Evolutionary conservation across 2,888 invertebrate genomes (phyloP).

Genomic region (Trachelus stipa): DNA sequence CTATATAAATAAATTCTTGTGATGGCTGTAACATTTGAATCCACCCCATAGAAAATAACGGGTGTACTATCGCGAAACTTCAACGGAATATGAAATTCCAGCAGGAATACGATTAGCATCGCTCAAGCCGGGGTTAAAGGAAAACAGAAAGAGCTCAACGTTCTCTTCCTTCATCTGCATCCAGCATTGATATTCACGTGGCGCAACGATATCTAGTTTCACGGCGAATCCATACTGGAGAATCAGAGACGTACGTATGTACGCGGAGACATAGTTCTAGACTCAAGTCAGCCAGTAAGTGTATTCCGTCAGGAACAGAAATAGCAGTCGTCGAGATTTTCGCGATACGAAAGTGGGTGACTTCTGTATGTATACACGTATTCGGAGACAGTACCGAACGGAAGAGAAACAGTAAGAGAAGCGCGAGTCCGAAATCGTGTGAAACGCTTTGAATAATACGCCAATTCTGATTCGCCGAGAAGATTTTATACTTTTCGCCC

Average conservation of each 20-base stretch:
- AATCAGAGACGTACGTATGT: neutral
- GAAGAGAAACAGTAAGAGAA: slow-evolving; percentile 18
- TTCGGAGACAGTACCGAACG: slow-evolving; percentile 3
- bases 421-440: slow-evolving; percentile 47
- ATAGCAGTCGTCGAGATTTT: neutral
- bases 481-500: slow-evolving; percentile 56
- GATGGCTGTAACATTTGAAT: neutral
- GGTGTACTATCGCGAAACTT: neutral
- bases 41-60: neutral
- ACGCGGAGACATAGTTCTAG: neutral
- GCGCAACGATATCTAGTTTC: neutral
- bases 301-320: neutral
- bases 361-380: slow-evolving; percentile 1
- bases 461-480: slow-evolving; percentile 60
- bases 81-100: neutral
- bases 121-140: neutral
- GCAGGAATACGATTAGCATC: neutral
- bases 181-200: neutral
- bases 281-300: neutral
- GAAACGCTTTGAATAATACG: slow-evolving; percentile 64
- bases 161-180: neutral
- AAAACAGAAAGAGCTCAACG: neutral
- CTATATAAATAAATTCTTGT: neutral
- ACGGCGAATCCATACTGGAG: neutral
- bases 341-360: neutral